Conservation (phyloP, 1,140 invertebrate species). For the Papilio dardanus region DNA sequence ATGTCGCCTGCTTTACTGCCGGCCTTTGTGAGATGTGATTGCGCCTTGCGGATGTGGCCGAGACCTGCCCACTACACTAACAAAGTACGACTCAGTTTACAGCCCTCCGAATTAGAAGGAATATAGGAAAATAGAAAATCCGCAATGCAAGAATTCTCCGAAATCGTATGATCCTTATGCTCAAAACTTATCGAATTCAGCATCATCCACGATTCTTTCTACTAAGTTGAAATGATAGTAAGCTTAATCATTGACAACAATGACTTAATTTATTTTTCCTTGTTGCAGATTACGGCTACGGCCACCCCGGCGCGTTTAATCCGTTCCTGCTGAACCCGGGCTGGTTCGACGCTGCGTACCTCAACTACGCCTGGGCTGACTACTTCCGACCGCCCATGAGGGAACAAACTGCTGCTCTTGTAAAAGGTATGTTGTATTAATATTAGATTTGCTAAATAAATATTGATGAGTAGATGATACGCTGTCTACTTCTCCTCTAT, state of each 20-base stretch:
- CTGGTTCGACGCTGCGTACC: conserved; percentile 90
- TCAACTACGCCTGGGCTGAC: conserved; percentile 88
- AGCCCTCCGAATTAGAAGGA: background rate
- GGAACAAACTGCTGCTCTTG: conserved; percentile 78
- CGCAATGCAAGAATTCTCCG: background rate
- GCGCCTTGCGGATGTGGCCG: conserved; percentile 62
- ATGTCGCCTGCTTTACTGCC: conserved; percentile 76
- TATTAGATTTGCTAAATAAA: too few species aligned
- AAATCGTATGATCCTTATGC: background rate
- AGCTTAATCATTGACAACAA: conserved; percentile 2
- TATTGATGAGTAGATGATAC: too few species aligned
- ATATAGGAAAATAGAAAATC: background rate
- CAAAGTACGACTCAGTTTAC: background rate
- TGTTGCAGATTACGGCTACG: conserved; percentile 87
- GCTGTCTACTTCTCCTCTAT: too few species aligned
- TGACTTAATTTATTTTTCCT: conserved; percentile 48
- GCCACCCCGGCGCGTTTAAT: conserved; percentile 86
- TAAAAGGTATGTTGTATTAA: conserved; percentile 83
- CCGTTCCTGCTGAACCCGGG: conserved; percentile 88
- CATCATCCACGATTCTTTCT: background rate
- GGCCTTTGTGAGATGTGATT: conserved; percentile 69
- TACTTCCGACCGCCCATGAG: conserved; percentile 83
- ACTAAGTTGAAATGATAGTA: background rate
- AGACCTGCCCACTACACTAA: conserved; percentile 45
- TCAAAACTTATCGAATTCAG: background rate